Base-by-base conservation (phyloP, 1,140 invertebrate genomes). In the Vollenhovia emeryi region DNA sequence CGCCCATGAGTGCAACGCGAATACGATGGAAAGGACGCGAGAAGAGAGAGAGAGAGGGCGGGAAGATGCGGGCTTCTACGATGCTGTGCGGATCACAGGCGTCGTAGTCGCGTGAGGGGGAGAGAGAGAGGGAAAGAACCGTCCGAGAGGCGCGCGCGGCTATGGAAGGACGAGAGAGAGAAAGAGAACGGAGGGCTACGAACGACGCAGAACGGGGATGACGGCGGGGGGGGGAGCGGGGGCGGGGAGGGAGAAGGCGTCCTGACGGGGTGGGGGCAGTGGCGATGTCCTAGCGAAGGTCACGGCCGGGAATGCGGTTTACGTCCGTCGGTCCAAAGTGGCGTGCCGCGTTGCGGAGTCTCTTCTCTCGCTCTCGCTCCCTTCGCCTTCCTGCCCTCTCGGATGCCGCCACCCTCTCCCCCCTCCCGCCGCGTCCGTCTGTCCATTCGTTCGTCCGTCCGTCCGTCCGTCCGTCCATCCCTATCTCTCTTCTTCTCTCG, bases 271-370 rank as follows among this genome's bases (percentile, higher is more conserved):
- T 91, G 89, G 91, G 91, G 90, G 90, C 87, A 94, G 94, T 94
- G 94, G 93, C 94, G 94, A 95, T 95, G 94, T 95, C 94, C 94
- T 95, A 94, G 94, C 94, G 94, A 95, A 95, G 94, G 94, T 95
- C 94, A 95, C 94, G 94, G 94, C 87, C 94, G 94, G 93, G 94
- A 95, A 95, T 95, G 94, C 92, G 93, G 94, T 94, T 95, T 91
- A 91, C 91, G 92, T 92, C 91, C 90, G 92, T 93, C 92, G 93
- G 91, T 92, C 92, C 92, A 93, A 94, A 93, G 92, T 91, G 86
- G 91, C 91, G 92, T 91, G 90, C 90, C 89, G 87, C 91, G 91
- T 91, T 90, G 92, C 91, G 55, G 90, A 91, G 88, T 73, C 88
- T 66, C 76, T 68, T 40, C 85, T 68, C 57, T 60, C 69, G 74